phyloP scores from a whole-genome alignment of 2,113 vertebrate species.

The Scomber japonicus region DNA sequence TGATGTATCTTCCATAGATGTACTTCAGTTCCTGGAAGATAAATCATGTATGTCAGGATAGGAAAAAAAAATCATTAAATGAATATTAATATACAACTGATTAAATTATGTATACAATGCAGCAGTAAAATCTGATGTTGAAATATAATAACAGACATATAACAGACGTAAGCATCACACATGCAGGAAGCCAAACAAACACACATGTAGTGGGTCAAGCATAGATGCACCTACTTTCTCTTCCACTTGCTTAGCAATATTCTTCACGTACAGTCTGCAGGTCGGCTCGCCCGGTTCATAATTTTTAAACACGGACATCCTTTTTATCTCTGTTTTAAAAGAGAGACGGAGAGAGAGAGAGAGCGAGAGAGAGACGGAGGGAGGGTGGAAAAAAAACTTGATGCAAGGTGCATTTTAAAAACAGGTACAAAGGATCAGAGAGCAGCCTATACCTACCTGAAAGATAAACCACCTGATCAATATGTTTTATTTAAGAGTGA shows the following conservation, averaged over 20 bases:
- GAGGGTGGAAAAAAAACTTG: neutral
- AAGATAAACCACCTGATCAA: conserved; percentile 19
- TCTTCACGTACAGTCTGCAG: conserved; percentile 98
- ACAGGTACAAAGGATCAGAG: conserved; percentile 50
- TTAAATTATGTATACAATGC: neutral
- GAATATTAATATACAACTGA: conserved; percentile 16
- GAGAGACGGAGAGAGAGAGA: neutral
- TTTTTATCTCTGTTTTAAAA: conserved; percentile 92
- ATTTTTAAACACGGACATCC: conserved; percentile 95
- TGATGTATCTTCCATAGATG: conserved; percentile 96
- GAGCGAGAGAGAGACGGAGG: neutral
- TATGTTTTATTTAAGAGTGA: conserved; percentile 28
- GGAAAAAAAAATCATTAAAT: neutral
- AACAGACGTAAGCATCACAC: conserved; percentile 9
- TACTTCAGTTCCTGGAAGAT: conserved; percentile 93
- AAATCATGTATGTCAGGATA: neutral
- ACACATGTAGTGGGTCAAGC: conserved; percentile 25
- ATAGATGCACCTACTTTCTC: conserved; percentile 89
- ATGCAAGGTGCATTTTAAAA: conserved; percentile 49
- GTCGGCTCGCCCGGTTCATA: conserved; percentile 96
- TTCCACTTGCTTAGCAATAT: conserved; percentile 95
- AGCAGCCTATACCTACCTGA: conserved; percentile 9
- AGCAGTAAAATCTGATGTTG: neutral
- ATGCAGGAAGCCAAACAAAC: conserved; percentile 7
- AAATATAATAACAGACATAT: neutral